Base-by-base conservation (phyloP, 2,113 vertebrate genomes). In the Ia io region DNA sequence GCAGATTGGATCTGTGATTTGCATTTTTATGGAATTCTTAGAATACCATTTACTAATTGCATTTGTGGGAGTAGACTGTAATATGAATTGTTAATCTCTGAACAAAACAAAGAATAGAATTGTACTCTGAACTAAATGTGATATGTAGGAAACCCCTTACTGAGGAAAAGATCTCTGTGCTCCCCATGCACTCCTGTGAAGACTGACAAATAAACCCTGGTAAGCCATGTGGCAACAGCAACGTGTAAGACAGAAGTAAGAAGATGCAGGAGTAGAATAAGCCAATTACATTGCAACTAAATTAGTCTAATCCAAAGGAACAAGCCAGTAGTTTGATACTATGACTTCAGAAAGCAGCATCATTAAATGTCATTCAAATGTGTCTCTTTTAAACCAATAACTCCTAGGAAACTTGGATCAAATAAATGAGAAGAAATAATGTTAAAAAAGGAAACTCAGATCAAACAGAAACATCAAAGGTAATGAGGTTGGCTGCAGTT, bases 381-480 rank as follows among this genome's bases (percentile, higher is more conserved):
- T 94, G n/a, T 89, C 77, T 65, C 69, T 95, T 91, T 84, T 44
- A 84, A 91, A 82, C 18, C 13, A 76, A 3, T n/a, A 89, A 74
- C 56, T 86, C 65, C 10, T 71, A 83, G 76, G 88, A 88, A 95
- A 78, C 11, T 47, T 93, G 95, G 51, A 93, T 78, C 32, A 85
- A 93, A 84, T 73, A 82, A 88, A 49, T 51, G 47, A 61, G 71
- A 61, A 94, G 49, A 94, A 84, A 88, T 51, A 86, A 88, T 40
- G 69, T 80, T 76, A 84, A 74, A 49, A 47, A 69, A 67, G 20
- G 40, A 78, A 85, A 96, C 89, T 93, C 51, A 79, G 32, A 95
- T 94, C 44, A 87, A 80, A 89, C 56, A 89, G 70, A 86, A 94
- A 93, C 90, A 83, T 95, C 37, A 77, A 84, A 86, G 88, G 20